Conservation (phyloP, 1,140 invertebrate species). For the Drosophila sulfurigaster region DNA sequence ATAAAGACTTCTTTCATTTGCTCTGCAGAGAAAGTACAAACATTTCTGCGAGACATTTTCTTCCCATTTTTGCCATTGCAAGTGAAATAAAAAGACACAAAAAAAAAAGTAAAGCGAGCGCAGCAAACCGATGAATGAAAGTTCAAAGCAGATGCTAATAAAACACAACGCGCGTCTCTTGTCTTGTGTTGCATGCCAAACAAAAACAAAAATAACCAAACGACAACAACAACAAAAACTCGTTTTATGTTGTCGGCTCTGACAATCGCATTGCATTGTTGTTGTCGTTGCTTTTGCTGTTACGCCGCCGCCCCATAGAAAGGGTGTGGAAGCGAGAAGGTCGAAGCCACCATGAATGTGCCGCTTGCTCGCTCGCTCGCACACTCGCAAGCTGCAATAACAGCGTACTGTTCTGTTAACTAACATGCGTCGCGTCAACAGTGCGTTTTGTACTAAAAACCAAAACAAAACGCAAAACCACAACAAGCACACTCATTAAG, state of each 20-base stretch:
- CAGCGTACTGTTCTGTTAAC: slow-evolving; percentile 39
- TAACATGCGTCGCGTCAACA: slow-evolving; percentile 31
- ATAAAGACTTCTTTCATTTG: slow-evolving; percentile 15
- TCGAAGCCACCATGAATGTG: not conserved
- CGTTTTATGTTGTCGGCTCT: slow-evolving; percentile 26
- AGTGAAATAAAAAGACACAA: not conserved
- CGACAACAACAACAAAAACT: slow-evolving; percentile 25
- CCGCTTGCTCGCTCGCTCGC: not conserved
- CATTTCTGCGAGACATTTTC: slow-evolving; percentile 44
- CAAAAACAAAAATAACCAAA: slow-evolving; percentile 20
- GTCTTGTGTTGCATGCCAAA: slow-evolving; percentile 28
- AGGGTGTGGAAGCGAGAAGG: not conserved
- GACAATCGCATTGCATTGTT: slow-evolving; percentile 50
- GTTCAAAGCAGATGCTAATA: slow-evolving; percentile 51
- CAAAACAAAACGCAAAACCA: slow-evolving; percentile 41
- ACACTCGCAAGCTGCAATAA: slow-evolving; percentile 15
- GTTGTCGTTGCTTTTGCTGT: slow-evolving; percentile 14
- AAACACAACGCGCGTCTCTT: slow-evolving; percentile 35
- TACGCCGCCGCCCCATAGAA: not conserved
- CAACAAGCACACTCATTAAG: slow-evolving; percentile 42
- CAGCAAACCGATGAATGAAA: slow-evolving; percentile 51
- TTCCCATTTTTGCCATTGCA: slow-evolving; percentile 38
- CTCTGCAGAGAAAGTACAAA: slow-evolving; percentile 47
- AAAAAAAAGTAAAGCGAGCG: slow-evolving; percentile 1
- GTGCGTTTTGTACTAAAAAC: slow-evolving; percentile 30